Evolutionary conservation across 2,113 vertebrate genomes (phyloP).

Genomic region (Empidonax alnorum): DNA sequence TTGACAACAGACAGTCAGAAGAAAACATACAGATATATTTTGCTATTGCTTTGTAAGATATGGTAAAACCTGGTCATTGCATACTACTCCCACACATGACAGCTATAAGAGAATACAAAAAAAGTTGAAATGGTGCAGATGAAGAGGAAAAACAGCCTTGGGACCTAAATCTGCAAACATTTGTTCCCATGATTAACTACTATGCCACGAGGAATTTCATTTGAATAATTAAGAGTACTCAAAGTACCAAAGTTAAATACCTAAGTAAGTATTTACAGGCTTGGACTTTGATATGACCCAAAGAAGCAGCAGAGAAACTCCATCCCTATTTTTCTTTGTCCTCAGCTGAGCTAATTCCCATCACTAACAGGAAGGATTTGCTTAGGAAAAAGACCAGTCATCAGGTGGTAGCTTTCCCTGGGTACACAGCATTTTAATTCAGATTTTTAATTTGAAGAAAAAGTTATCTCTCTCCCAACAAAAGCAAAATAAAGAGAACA

Average conservation of each 20-base stretch:
- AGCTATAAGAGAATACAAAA: neutral
- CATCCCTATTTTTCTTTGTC: neutral
- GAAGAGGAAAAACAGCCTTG: slow-evolving; percentile 16
- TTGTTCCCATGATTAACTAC: slow-evolving; percentile 49
- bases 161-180: slow-evolving; percentile 23
- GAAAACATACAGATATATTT: neutral
- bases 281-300: neutral
- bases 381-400: neutral
- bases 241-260: slow-evolving; percentile 10
- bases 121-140: neutral
- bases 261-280: slow-evolving; percentile 21
- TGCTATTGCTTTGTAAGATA: neutral
- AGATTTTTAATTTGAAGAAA: neutral
- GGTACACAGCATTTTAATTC: neutral
- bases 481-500: neutral
- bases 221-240: slow-evolving; percentile 8
- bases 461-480: neutral
- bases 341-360: neutral
- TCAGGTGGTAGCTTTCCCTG: neutral
- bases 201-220: slow-evolving; percentile 7
- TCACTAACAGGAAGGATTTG: neutral
- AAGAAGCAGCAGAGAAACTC: neutral
- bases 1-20: neutral
- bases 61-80: neutral
- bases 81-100: neutral